Percentiles rank a stretch among this genome's conserved stretches.
Conservation (phyloP, 2,797 vertebrate genomes). For the Arctocebus calabarensis region DNA sequence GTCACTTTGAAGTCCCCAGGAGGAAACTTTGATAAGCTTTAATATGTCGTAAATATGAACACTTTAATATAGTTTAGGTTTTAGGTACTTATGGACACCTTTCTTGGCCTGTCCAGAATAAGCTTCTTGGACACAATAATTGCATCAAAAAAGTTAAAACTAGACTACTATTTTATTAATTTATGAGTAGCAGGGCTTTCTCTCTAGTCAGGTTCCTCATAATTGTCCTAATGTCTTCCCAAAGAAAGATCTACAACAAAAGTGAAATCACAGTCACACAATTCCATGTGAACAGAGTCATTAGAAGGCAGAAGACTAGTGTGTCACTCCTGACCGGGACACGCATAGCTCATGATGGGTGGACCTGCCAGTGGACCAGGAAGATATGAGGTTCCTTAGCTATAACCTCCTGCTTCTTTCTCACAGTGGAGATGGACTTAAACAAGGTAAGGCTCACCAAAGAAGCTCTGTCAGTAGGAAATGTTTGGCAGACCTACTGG, state of each 20-base stretch:
- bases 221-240: background rate
- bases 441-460: background rate
- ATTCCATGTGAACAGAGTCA: background rate
- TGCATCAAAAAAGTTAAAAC: constrained; percentile 13
- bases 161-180: background rate
- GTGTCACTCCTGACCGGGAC: too few species aligned
- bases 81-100: background rate
- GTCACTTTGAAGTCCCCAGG: background rate
- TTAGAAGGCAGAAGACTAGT: background rate
- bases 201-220: background rate
- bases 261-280: background rate
- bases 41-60: background rate
- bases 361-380: background rate
- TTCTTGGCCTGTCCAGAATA: background rate
- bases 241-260: background rate
- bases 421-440: background rate
- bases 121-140: background rate
- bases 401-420: background rate
- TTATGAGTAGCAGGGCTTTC: background rate
- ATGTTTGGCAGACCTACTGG: background rate
- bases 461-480: background rate
- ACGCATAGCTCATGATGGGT: background rate
- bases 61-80: background rate
- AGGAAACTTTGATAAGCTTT: background rate
- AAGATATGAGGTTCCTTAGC: background rate